Percentiles rank a stretch among this genome's conserved stretches.
Conservation (phyloP, 2,888 invertebrate genomes). For the Listrodromus nycthemerus region DNA sequence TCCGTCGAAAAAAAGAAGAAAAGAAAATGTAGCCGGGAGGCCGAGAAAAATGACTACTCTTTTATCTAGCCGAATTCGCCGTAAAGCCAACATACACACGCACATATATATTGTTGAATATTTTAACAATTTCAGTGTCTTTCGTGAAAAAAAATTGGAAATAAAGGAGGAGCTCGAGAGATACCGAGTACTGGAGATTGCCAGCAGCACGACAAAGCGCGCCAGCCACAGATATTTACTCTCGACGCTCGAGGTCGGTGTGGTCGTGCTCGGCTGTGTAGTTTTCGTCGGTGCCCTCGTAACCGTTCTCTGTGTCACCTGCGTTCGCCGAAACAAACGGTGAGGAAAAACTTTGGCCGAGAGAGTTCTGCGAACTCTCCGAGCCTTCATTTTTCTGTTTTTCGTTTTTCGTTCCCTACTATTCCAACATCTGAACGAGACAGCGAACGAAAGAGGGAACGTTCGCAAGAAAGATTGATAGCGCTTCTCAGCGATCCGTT, state of each 20-base stretch:
- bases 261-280: conserved; percentile 92
- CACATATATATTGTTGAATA: neutral
- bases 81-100: neutral
- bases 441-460: neutral
- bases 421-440: conserved; percentile 28
- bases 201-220: conserved; percentile 84
- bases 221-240: conserved; percentile 84
- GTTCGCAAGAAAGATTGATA: conserved; percentile 25
- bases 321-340: conserved; percentile 88
- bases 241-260: conserved; percentile 92
- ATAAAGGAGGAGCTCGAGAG: conserved; percentile 89
- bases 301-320: conserved; percentile 92
- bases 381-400: neutral
- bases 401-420: neutral
- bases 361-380: conserved; percentile 51
- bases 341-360: conserved; percentile 76
- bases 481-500: conserved; percentile 35
- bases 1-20: too few species aligned
- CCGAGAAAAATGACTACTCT: too few species aligned
- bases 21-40: too few species aligned
- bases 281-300: conserved; percentile 93
- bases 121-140: conserved; percentile 85
- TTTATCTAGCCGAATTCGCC: conserved; percentile 1
- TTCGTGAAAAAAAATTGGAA: conserved; percentile 87
- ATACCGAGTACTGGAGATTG: conserved; percentile 89